These are phyloP conservation scores for Rhorus exstirpatorius DNA, from an alignment of 2,888 invertebrate species.

Conservation along the genomic window DNA sequence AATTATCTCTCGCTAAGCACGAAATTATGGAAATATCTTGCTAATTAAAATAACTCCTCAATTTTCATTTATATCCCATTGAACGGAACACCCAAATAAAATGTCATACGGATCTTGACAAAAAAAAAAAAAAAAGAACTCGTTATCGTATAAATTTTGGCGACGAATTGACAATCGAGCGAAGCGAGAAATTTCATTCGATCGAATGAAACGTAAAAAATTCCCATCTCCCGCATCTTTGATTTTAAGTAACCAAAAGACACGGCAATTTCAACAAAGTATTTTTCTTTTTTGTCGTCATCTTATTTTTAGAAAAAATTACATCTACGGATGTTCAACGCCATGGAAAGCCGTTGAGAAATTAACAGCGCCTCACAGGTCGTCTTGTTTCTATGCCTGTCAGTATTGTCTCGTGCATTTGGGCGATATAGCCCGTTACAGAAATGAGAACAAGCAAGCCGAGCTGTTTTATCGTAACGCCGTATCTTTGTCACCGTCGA, in stretches of 20 bases:
- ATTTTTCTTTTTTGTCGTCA: constrained; percentile 8
- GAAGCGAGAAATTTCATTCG: too few relatives aligned
- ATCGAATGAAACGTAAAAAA: too few relatives aligned
- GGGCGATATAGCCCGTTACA: constrained; percentile 94
- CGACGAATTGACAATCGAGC: too few relatives aligned
- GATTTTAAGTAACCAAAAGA: not conserved
- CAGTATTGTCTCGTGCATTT: constrained; percentile 96
- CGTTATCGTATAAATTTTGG: too few relatives aligned
- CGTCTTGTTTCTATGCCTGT: constrained; percentile 94
- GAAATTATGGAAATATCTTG: too few relatives aligned
- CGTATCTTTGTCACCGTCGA: constrained; percentile 90
- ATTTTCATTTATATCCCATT: too few relatives aligned
- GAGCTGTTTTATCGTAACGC: constrained; percentile 95
- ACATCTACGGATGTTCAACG: constrained; percentile 86
- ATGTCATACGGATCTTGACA: too few relatives aligned
- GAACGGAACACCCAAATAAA: too few relatives aligned
- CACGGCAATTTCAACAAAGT: not conserved
- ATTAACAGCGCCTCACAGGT: constrained; percentile 87
- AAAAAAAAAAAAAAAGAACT: too few relatives aligned
- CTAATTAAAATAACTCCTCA: too few relatives aligned
- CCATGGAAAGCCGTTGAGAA: constrained; percentile 85
- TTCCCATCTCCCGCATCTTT: too few relatives aligned
- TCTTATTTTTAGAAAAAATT: constrained; percentile 83
- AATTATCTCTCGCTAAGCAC: too few relatives aligned
- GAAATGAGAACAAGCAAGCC: constrained; percentile 93